Base-by-base conservation (phyloP, 1,140 invertebrate species). In the Colletes gigas region DNA sequence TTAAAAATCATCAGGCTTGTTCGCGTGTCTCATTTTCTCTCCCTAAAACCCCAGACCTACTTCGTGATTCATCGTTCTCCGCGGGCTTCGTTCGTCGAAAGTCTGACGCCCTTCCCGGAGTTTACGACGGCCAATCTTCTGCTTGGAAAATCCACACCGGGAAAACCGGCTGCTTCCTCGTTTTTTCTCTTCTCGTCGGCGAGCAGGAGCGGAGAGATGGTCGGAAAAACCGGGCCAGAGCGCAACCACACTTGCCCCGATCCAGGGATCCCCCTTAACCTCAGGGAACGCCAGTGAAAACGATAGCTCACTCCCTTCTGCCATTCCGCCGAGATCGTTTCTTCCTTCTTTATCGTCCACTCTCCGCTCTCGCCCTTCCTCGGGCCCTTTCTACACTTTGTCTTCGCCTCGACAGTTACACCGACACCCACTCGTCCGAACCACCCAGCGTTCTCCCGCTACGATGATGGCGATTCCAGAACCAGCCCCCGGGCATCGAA, bases 341-440 rank as follows among this genome's bases (percentile, higher is more conserved):
- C 59, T 39, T 19, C 9, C 55, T 15, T 19, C 17, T 68, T 19
- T 7, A 21, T 60, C 39, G 19, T 44, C 6, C 19, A 39, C 41
- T n/a, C 70, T 44, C 14, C 41, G 6, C 15, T 4, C n/a, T 7
- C 30, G 12, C 17, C 17, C 4, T 6, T 5, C 63, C 30, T 21
- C 17, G 41, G 39, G n/a, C 39, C 54, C 21, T 44, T 50, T 57
- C 63, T 65, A 54, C 60, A 78, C 83, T 82, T 82, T 78, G 74
- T 84, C 83, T 84, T 70, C 63, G 62, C 15, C 54, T 19, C 47
- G 80, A 84, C 74, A 78, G 54, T 76, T 81, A 85, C 82, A 83
- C 55, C 71, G 82, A 72, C 81, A 63, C 67, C 67, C 76, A 72
- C 71, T 83, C 72, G 77, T 83, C 69, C 4, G n/a, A 66, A 15